Base-by-base conservation (phyloP, 2,888 invertebrate species). In the Micoletzkya japonica region DNA sequence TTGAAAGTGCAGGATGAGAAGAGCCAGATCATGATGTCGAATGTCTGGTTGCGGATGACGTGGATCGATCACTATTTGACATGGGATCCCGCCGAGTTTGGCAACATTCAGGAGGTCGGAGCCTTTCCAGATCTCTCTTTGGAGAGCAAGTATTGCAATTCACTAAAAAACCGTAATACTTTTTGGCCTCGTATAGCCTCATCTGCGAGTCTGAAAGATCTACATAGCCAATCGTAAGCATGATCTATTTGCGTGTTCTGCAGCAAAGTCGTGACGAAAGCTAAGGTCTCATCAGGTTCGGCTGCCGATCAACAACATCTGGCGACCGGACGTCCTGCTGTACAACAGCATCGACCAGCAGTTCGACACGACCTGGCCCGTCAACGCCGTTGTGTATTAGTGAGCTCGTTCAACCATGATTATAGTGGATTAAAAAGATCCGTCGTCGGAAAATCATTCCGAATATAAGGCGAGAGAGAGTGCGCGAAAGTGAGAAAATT, bases 241-340 rank as follows among this genome's bases (percentile, higher is more conserved):
- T 6, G 4, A 58, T 34, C 2, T 34, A 26, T 20, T 17, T 2
- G 2, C 37, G 32, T 26, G 2, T n/a, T 39, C 7, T 39, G 39
- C 39, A 7, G 39, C 7, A 39, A 39, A 39, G 17, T 17, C 17
- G 17, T 39, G 52, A n/a, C n/a, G 52, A n/a, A 52, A 4, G 24
- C 7, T 14, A 52, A 7, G 14, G 52, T 6, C 14, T 52, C 6
- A 52, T n/a, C 59, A 67, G 61, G 91, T 98, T 82, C 90, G 95
- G 86, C 93, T 98, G 87, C 95, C 96, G 76, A 95, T 96, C 71
- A 92, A 93, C 88, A 91, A 93, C 86, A 90, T 98, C 84, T 98
- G 97, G 98, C 95, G 95, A 88, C 97, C 98, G 79, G 97, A 98
- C 88, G 94, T 98, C 82, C 92, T 97, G 84, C 94, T 98, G 93